phyloP scores from a whole-genome alignment of 2,888 invertebrate genomes.

The Tridacna crocea region DNA sequence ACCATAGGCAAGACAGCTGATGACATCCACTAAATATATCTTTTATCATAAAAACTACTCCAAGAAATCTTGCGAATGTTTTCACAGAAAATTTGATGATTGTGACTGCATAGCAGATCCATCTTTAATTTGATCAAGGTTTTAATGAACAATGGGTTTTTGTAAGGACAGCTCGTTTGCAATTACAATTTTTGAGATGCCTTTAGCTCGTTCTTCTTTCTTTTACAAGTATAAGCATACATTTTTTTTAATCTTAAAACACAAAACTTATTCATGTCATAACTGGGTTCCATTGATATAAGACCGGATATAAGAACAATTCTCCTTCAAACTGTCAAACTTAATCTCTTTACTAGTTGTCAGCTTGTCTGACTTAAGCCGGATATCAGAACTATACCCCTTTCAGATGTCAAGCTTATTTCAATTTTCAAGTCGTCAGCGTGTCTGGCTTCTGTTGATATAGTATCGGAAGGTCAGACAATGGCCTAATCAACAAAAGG shows the following conservation, averaged over 20 bases:
- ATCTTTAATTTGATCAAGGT: slow-evolving; percentile 27
- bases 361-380: too few relatives aligned
- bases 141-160: slow-evolving; percentile 32
- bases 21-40: slow-evolving; percentile 39
- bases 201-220: slow-evolving; percentile 33
- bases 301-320: too few relatives aligned
- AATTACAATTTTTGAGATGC: slow-evolving; percentile 32
- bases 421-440: too few relatives aligned
- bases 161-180: slow-evolving; percentile 34
- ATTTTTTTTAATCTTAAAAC: slow-evolving; percentile 39
- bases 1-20: slow-evolving; percentile 33
- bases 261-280: slow-evolving; percentile 21
- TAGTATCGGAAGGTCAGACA: too few relatives aligned
- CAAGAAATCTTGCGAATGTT: slow-evolving; percentile 41
- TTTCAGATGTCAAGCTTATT: too few relatives aligned
- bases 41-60: slow-evolving; percentile 42
- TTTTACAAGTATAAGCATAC: slow-evolving; percentile 42
- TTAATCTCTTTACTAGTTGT: too few relatives aligned
- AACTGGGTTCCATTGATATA: too few relatives aligned
- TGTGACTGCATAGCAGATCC: slow-evolving; percentile 33
- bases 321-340: too few relatives aligned
- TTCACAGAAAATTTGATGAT: slow-evolving; percentile 47
- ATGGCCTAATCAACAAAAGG: too few relatives aligned
- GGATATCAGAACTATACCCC: too few relatives aligned
- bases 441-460: too few relatives aligned